Evolutionary conservation across 2,888 invertebrate genomes (phyloP), one percentile per base, ranked within the genome.

Genomic region (Pardosa pseudoannulata): DNA sequence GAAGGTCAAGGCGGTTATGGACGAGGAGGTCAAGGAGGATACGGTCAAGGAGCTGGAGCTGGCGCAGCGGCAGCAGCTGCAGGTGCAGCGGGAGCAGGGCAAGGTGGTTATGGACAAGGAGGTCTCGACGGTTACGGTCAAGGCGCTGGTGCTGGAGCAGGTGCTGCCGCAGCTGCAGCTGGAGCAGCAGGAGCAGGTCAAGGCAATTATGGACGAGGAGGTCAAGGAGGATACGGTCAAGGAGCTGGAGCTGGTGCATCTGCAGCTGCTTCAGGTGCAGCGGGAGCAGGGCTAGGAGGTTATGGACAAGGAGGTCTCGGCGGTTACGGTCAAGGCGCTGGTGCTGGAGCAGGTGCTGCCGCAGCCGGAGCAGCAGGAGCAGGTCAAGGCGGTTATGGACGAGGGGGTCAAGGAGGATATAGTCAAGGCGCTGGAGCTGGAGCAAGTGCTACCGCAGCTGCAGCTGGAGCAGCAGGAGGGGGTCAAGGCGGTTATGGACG

Each of bases 271-370:
- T 0, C 19, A 23, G 36, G 23, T 6, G 36, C 28, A 27, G 39
- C 41, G 39, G 75, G 29, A 6, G 39, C 65, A 9, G 67, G 67
- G n/a, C 41, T 46, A 29, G 75, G 36, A 0, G 64, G 39, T 16
- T 64, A 50, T 36, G 36, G 36, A 9, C 11, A 9, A 1, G 3
- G 7, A 0, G 28, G 71, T 23, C 11, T 11, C 6, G 1, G 27
- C 19, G 50, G 19, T 13, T 50, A 62, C 11, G 64, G 9, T 13
- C 13, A 23, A 23, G 74, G 64, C 23, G 64, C 64, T n/a, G 74
- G 74, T n/a, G 28, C 36, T 11, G 74, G 64, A 13, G 32, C 36
- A 27, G 74, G 27, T 27, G 64, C 64, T 1, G 74, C 36, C 9
- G 13, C 62, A 36, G 32, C 29, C 5, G 32, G 9, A n/a, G 74